These are phyloP conservation scores for Harpalus rufipes DNA, from an alignment of 2,888 invertebrate genomes.

Conservation along the genomic window DNA sequence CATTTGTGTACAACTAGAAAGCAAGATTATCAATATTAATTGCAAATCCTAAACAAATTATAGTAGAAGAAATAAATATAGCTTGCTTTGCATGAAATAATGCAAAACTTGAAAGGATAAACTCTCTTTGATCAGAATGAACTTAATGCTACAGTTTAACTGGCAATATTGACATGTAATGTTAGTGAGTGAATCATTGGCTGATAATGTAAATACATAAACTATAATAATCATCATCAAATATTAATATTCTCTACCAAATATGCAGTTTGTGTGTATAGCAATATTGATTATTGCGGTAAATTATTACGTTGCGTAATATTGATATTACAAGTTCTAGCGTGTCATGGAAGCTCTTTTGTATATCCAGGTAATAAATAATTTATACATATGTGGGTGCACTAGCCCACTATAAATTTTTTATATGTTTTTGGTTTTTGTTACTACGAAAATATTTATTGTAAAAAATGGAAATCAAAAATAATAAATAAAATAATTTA, in stretches of 20 bases:
- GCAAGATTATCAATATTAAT: not conserved
- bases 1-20: not conserved
- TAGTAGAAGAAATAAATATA: not conserved
- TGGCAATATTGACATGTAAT: constrained; percentile 15
- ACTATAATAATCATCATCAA: constrained; percentile 48
- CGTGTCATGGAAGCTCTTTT: constrained; percentile 4
- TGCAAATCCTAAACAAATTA: not conserved
- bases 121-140: not conserved
- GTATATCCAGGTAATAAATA: not conserved
- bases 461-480: too few relatives aligned
- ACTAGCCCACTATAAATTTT: too few relatives aligned
- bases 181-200: constrained; percentile 18
- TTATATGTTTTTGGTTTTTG: too few relatives aligned
- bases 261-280: constrained; percentile 24
- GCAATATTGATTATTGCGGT: constrained; percentile 27
- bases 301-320: constrained; percentile 36
- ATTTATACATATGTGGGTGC: too few relatives aligned
- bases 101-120: not conserved
- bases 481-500: too few relatives aligned
- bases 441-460: too few relatives aligned
- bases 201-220: constrained; percentile 40
- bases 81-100: not conserved
- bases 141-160: not conserved
- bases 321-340: constrained; percentile 14
- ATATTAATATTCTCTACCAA: constrained; percentile 53